Percentiles rank a stretch among this genome's conserved stretches.
phyloP scores from a whole-genome alignment of 2,797 vertebrate species.

The Morus bassanus region DNA sequence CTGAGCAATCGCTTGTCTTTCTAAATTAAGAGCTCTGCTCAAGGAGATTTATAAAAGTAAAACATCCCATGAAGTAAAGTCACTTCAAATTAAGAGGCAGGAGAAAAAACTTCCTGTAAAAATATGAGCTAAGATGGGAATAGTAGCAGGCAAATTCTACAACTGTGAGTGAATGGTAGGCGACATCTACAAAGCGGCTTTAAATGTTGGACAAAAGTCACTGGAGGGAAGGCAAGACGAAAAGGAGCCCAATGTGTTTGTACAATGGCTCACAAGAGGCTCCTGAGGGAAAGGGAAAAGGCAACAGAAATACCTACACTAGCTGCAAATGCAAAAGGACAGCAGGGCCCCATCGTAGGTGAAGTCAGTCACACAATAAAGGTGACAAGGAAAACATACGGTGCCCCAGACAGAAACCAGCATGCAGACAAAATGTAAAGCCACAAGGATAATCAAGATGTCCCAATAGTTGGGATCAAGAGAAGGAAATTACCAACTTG shows the following conservation, averaged over 20 bases:
- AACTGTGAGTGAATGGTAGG: background rate
- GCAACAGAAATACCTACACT: background rate
- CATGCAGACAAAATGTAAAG: background rate
- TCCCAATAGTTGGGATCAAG: accelerated
- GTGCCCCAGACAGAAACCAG: background rate
- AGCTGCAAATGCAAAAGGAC: background rate
- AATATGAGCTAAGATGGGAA: background rate
- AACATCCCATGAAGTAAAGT: background rate
- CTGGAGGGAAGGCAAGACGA: background rate
- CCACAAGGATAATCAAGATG: background rate
- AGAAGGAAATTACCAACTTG: background rate
- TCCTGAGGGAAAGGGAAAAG: background rate
- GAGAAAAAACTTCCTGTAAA: background rate
- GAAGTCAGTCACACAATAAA: background rate
- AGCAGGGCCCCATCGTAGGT: background rate
- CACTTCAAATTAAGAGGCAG: background rate
- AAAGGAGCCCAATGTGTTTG: background rate
- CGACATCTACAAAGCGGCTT: background rate
- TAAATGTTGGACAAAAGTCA: background rate
- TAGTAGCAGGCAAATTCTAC: background rate
- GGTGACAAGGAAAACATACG: background rate
- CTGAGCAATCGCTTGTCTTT: background rate
- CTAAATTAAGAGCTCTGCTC: background rate
- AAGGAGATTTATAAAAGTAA: background rate
- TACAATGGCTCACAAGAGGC: background rate